phyloP scores from a whole-genome alignment of 2,797 vertebrate genomes.

The Tapera naevia region DNA sequence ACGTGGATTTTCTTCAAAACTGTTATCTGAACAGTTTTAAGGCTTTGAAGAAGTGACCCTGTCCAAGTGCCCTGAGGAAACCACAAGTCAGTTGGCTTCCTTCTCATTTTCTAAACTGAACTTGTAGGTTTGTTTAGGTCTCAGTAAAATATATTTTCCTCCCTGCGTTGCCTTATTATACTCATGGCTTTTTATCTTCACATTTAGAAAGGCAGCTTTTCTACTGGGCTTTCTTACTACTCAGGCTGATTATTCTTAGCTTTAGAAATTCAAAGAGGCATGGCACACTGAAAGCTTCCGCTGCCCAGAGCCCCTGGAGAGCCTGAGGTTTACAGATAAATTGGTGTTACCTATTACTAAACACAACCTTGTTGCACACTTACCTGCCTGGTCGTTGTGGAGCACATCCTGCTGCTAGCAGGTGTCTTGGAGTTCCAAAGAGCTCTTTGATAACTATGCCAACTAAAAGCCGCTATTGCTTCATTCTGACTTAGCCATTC shows the following conservation, averaged over 20 bases:
- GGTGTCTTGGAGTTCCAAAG: background rate
- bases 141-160: background rate
- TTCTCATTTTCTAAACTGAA: background rate
- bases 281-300: background rate
- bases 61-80: background rate
- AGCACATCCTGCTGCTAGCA: conserved; percentile 2
- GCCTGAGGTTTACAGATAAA: conserved; percentile 29
- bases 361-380: background rate
- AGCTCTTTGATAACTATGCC: background rate
- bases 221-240: background rate
- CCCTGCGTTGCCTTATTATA: background rate
- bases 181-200: background rate
- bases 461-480: conserved; percentile 19
- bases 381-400: conserved; percentile 19
- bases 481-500: background rate
- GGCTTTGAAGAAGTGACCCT: background rate
- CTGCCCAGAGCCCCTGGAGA: background rate
- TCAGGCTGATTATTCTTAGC: conserved; percentile 16
- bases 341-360: background rate
- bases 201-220: conserved; percentile 6
- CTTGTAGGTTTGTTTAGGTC: background rate
- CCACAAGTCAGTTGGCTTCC: background rate
- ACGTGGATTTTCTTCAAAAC: background rate
- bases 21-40: background rate
- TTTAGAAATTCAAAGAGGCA: conserved; percentile 27